phyloP scores from a whole-genome alignment of 2,113 vertebrate genomes.

The Nibea coibor region DNA sequence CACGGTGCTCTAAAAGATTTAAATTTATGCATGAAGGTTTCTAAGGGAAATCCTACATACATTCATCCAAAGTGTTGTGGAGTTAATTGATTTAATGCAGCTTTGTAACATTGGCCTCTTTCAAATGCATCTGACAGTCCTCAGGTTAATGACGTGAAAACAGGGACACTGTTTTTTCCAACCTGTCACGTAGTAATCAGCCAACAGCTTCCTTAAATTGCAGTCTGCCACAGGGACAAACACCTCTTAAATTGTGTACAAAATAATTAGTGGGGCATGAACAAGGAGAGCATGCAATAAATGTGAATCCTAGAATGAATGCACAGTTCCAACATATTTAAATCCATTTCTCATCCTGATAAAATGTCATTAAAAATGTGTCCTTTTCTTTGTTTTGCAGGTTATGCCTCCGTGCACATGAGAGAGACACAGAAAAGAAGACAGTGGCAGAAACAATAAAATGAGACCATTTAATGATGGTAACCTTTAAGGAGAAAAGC shows the following conservation, averaged over 20 bases:
- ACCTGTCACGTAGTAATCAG: conserved; percentile 84
- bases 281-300: conserved; percentile 46
- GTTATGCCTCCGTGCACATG: conserved; percentile 63
- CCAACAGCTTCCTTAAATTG: conserved; percentile 77
- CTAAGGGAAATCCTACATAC: conserved; percentile 41
- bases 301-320: conserved; percentile 15
- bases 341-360: background rate
- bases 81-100: conserved; percentile 74
- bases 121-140: conserved; percentile 72
- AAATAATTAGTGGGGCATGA: conserved; percentile 74
- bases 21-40: conserved; percentile 50
- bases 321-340: background rate
- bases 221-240: conserved; percentile 74
- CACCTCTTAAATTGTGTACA: conserved; percentile 74
- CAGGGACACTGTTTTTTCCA: conserved; percentile 74
- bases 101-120: conserved; percentile 67
- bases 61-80: conserved; percentile 49
- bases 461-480: conserved; percentile 78
- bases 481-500: conserved; percentile 79
- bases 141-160: conserved; percentile 83
- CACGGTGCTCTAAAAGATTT: conserved; percentile 25
- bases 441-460: conserved; percentile 69
- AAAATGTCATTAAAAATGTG: conserved; percentile 49
- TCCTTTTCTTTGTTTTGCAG: conserved; percentile 71
- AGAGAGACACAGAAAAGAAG: conserved; percentile 64